Evolutionary conservation across 2,113 vertebrate species (phyloP).

Genomic region (Hypocryptadius cinnamomeus): DNA sequence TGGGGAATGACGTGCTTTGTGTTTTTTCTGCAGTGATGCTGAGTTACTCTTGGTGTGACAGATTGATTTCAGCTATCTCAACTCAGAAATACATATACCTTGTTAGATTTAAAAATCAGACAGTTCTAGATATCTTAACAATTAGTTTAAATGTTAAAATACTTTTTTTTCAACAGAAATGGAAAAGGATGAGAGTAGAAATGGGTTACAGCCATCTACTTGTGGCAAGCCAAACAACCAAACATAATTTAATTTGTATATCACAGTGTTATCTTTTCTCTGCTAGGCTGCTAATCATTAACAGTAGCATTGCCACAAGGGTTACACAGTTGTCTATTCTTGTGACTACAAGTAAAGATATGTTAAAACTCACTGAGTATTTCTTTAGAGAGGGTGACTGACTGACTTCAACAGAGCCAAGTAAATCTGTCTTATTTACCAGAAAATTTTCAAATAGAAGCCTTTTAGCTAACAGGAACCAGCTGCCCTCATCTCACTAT

Average conservation of each 20-base stretch:
- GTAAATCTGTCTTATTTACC: not conserved
- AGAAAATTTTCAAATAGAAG: not conserved
- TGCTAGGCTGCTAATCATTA: not conserved
- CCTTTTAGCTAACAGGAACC: not conserved
- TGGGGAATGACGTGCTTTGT: fast-evolving
- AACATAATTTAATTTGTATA: not conserved
- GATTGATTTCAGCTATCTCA: not conserved
- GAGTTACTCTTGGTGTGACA: not conserved
- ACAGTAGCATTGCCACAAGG: not conserved
- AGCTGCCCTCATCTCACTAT: not conserved
- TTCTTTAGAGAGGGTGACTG: not conserved
- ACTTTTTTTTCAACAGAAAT: not conserved
- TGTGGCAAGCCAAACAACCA: not conserved
- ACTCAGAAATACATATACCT: fast-evolving
- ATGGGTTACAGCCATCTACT: not conserved
- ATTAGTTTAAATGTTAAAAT: not conserved
- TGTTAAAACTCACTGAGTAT: not conserved
- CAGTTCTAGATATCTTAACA: not conserved
- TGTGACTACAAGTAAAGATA: not conserved
- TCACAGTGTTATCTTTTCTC: not conserved
- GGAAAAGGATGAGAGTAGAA: not conserved
- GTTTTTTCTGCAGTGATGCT: not conserved
- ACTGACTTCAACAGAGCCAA: not conserved
- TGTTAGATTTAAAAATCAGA: not conserved
- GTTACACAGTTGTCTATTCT: not conserved